Percentiles rank a stretch among this genome's conserved stretches.
phyloP scores from a whole-genome alignment of 2,888 invertebrate species.

The Slavum lentiscoides region DNA sequence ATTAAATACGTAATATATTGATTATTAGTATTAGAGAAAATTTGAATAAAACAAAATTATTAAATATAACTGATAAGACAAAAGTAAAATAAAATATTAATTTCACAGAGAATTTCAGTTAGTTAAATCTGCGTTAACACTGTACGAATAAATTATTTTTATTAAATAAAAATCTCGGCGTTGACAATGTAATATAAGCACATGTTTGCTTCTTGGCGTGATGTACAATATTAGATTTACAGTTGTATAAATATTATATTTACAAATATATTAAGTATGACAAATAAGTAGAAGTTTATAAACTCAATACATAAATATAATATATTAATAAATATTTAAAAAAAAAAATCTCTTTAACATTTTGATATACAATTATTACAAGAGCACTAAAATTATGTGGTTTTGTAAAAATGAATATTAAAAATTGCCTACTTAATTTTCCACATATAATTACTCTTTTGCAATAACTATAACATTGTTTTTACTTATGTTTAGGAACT shows the following conservation, averaged over 20 bases:
- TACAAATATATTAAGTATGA: constrained; percentile 27
- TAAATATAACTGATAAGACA: neutral
- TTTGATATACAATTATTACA: constrained; percentile 24
- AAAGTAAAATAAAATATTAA: neutral
- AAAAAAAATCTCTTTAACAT: neutral
- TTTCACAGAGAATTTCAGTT: neutral
- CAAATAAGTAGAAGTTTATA: constrained; percentile 18
- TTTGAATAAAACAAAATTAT: neutral
- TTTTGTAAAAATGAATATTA: constrained; percentile 11
- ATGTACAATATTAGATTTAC: constrained; percentile 14
- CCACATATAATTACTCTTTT: neutral
- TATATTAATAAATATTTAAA: constrained; percentile 12
- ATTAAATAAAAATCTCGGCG: constrained; percentile 12
- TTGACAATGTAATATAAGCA: constrained; percentile 1
- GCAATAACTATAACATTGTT: constrained; percentile 25
- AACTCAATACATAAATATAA: constrained; percentile 4
- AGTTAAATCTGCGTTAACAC: neutral
- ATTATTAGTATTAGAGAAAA: neutral
- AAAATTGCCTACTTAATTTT: constrained; percentile 8
- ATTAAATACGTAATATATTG: neutral
- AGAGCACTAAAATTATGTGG: neutral
- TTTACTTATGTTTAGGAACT: constrained; percentile 43
- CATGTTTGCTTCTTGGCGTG: constrained; percentile 12
- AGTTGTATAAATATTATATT: constrained; percentile 25
- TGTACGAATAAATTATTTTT: constrained; percentile 25